Base-by-base conservation (phyloP, 2,888 invertebrate genomes). In the Polymixis flavicincta region DNA sequence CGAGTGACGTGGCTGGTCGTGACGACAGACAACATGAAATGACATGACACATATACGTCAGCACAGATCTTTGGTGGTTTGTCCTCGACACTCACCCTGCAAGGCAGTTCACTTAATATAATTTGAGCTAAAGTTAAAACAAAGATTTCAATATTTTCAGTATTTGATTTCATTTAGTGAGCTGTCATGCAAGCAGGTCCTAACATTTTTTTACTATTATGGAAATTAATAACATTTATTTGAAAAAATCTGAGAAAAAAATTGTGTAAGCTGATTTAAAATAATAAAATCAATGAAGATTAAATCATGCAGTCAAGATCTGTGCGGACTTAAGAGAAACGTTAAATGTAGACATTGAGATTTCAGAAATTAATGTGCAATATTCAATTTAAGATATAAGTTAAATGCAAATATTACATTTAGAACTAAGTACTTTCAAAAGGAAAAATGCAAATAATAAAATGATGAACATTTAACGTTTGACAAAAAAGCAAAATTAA, bases 1-100 rank as follows among this genome's bases (percentile, higher is more conserved):
- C 94, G 94, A 92, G 94, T 95, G 95, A 94, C 95, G 93, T 94
- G 93, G 93, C 94, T 94, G 92, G 89, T 90, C 93, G 94, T 93
- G 94, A 87, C 92, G 89, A 93, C 91, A 93, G 89, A 93, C 88
- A 92, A 92, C 85, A 93, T 93, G 92, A 90, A 90, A 93, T 92
- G 85, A 87, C 71, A 87, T 87, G 86, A 87, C 76, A 91, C 85
- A 89, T 76, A 87, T 78, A 74, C 70, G 74, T 82, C 81, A 78
- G 74, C 80, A 88, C 73, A 87, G 85, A 87, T 85, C 84, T 76
- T 45, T 59, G 37, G 66, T 45, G 37, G 61, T 55, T 80, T 65
- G 28, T 32, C 7, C 19, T 52, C 45, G 22, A 64, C 45, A 75
- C 57, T 61, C 74, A 22, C 45, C 75, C 63, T 63, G 76, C 63